These are phyloP conservation scores for Sorex maritimensis DNA, from an alignment of 2,797 vertebrate species.

Conservation along the genomic window DNA sequence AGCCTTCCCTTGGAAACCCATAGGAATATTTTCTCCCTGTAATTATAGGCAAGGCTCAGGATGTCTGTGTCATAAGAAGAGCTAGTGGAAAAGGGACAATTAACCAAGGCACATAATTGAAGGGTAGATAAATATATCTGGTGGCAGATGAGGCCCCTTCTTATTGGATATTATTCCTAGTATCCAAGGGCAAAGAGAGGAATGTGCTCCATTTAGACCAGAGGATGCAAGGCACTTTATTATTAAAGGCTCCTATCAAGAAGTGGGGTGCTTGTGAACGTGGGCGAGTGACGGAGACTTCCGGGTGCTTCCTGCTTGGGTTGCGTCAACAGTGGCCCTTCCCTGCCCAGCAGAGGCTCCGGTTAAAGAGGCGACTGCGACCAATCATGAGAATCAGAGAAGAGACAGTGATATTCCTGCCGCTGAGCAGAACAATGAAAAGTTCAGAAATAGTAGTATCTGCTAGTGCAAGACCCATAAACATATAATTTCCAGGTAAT, in stretches of 20 bases:
- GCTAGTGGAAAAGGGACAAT: slow-evolving; percentile 80
- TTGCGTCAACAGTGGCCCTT: not conserved
- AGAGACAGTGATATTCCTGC: slow-evolving; percentile 84
- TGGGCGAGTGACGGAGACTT: not conserved
- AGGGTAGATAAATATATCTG: slow-evolving; percentile 74
- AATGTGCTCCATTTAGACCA: not conserved
- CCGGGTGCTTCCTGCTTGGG: not conserved
- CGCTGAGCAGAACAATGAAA: slow-evolving; percentile 82
- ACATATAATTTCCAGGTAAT: slow-evolving; percentile 91
- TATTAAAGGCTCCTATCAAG: slow-evolving; percentile 49
- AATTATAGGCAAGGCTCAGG: slow-evolving; percentile 75
- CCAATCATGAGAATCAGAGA: slow-evolving; percentile 68
- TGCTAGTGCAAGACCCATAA: slow-evolving; percentile 88
- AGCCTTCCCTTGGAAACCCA: slow-evolving; percentile 70
- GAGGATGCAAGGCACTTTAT: slow-evolving; percentile 20
- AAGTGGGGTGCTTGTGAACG: not conserved
- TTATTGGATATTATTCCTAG: slow-evolving; percentile 51
- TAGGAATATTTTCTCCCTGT: slow-evolving; percentile 74
- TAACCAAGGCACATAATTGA: slow-evolving; percentile 81
- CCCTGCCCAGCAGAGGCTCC: not conserved
- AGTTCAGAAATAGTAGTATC: slow-evolving; percentile 89
- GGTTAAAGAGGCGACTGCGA: slow-evolving; percentile 31
- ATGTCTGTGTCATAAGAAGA: slow-evolving; percentile 76
- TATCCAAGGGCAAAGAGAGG: slow-evolving; percentile 19
- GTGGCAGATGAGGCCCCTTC: slow-evolving; percentile 53